phyloP scores from a whole-genome alignment of 2,888 invertebrate species.

The Drosophila setosimentum region DNA sequence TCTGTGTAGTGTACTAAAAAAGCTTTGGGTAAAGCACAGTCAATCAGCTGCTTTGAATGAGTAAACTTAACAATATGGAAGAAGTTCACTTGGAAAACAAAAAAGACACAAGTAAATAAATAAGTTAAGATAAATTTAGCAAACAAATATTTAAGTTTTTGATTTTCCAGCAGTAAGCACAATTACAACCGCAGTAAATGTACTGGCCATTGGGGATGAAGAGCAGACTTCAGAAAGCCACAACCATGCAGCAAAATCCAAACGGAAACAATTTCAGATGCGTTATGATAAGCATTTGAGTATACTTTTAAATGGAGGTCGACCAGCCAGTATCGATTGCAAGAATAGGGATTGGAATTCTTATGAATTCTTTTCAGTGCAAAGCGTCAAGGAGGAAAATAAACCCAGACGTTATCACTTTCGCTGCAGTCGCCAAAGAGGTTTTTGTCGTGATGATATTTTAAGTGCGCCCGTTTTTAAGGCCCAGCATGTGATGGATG shows the following conservation, averaged over 20 bases:
- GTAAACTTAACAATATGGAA: not conserved
- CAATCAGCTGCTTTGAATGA: not conserved
- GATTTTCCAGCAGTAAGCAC: not conserved
- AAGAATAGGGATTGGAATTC: slow-evolving; percentile 28
- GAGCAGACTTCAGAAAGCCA: not conserved
- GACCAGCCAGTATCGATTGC: not conserved
- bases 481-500: not conserved
- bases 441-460: not conserved
- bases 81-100: not conserved
- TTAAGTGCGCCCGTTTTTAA: not conserved
- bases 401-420: slow-evolving; percentile 24
- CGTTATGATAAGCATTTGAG: slow-evolving; percentile 9
- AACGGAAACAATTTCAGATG: not conserved
- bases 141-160: not conserved
- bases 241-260: not conserved
- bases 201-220: not conserved
- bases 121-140: not conserved
- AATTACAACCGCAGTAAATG: not conserved
- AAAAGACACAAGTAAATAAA: slow-evolving; percentile 2
- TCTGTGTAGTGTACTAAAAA: not conserved
- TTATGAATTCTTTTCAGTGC: slow-evolving; percentile 1
- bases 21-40: not conserved
- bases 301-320: slow-evolving; percentile 20
- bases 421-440: not conserved
- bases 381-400: slow-evolving; percentile 4